A percentile compares a stretch with the other conserved stretches of the same genome.
Evolutionary conservation across 2,113 vertebrate genomes (phyloP).

Genomic region (Gallinago media): DNA sequence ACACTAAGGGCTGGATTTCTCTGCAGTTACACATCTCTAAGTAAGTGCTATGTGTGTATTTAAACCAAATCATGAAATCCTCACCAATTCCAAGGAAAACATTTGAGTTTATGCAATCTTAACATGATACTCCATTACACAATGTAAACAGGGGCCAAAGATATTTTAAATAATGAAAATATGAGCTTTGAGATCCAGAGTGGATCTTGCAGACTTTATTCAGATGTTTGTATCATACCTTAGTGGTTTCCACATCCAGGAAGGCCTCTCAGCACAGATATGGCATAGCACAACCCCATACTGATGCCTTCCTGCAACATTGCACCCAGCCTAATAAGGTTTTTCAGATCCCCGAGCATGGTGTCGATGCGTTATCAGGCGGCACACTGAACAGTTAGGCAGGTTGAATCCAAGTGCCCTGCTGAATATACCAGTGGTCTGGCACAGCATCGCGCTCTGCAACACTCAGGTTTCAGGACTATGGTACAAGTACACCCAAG

Average conservation of each 20-base stretch:
- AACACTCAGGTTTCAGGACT: not conserved
- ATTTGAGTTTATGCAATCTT: not conserved
- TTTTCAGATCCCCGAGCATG: not conserved
- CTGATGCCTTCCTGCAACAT: not conserved
- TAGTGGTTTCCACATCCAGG: not conserved
- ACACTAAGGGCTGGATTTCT: not conserved
- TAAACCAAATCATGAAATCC: not conserved
- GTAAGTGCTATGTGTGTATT: not conserved
- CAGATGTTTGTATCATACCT: not conserved
- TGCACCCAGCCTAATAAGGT: not conserved
- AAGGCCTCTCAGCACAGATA: not conserved
- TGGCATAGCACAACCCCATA: not conserved
- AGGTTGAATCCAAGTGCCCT: not conserved
- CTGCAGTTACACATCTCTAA: not conserved
- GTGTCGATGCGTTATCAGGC: not conserved
- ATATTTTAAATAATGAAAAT: not conserved
- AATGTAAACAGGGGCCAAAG: not conserved
- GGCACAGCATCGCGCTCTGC: rapidly evolving
- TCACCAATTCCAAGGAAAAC: conserved; percentile 7
- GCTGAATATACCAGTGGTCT: not conserved
- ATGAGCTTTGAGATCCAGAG: not conserved
- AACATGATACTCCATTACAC: not conserved
- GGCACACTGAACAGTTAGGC: not conserved
- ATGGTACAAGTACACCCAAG: not conserved
- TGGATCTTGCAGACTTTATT: not conserved